Evolutionary conservation across 2,888 invertebrate genomes (phyloP), one percentile per base, ranked within the genome.

Genomic region (Cryptus viduatorius): DNA sequence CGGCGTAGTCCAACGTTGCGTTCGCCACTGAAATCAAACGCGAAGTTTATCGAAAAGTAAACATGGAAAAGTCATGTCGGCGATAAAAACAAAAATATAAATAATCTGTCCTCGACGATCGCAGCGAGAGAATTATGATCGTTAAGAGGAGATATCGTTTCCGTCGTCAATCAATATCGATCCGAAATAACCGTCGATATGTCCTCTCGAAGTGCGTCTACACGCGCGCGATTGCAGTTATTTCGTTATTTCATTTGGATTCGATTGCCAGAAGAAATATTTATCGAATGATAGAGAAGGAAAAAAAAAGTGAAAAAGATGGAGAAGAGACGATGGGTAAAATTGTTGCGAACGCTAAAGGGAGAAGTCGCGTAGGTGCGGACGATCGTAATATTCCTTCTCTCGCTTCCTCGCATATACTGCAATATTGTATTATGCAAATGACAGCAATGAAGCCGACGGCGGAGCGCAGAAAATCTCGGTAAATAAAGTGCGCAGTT

Each of bases 381-480:
- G 73, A 80, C 48, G 69, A 83, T 83, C 72, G 78, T 83, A 64
- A 79, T 82, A 77, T 83, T 24, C 24, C 50, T 24, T 79, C 46
- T 76, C 37, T n/a, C 53, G 14, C 50, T 65, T 80, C 75, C 44
- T 73, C 71, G 48, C 48, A 65, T 78, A 80, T 76, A 76, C 72
- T 79, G 86, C 80, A 87, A 89, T 87, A 88, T 87, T 88, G 86
- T 87, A 83, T 88, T 89, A 89, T 89, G 88, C 85, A 86, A 89
- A 89, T 88, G 50, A 77, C 37, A 48, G 86, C 85, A 84, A 87
- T 88, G 88, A 89, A 89, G 79, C 37, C 37, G 37, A 87, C 86
- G 84, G 84, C 84, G 82, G 76, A 46, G 64, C 46, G 56, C 48
- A 19, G 68, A 71, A 84, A 80, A 72, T 64, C 72, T 64, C 48